Conservation (phyloP, 2,888 invertebrate species). For the Drepanosiphum platanoidis region DNA sequence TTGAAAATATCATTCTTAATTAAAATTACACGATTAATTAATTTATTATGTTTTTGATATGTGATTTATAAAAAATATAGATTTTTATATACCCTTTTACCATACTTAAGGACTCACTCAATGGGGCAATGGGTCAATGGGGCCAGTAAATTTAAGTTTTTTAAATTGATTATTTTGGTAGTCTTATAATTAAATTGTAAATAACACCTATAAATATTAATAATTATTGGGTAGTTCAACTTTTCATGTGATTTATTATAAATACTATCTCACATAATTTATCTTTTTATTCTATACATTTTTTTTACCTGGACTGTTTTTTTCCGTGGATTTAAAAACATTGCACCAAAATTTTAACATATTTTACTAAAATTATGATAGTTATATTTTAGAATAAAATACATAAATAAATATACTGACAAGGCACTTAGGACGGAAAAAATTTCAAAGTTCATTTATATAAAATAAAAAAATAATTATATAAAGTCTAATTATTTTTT, state of each 20-base stretch:
- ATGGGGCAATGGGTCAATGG: too few relatives aligned
- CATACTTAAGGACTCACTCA: too few relatives aligned
- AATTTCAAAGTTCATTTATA: neutral
- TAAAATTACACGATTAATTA: too few relatives aligned
- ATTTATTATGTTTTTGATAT: neutral
- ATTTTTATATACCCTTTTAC: neutral
- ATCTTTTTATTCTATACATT: neutral
- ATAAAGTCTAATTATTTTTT: neutral
- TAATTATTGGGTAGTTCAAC: too few relatives aligned
- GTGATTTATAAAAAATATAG: neutral
- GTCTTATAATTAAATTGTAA: too few relatives aligned
- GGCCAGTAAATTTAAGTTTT: too few relatives aligned
- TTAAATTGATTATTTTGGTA: too few relatives aligned
- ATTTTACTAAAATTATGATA: neutral
- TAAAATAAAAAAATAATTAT: neutral
- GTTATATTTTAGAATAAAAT: slow-evolving; percentile 17
- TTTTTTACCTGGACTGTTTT: neutral
- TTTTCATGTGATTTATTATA: too few relatives aligned
- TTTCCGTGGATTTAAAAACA: neutral
- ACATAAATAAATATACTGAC: slow-evolving; percentile 8
- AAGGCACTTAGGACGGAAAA: slow-evolving; percentile 54
- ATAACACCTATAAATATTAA: too few relatives aligned
- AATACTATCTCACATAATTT: neutral
- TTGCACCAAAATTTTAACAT: neutral
- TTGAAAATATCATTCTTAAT: too few relatives aligned